These are phyloP conservation scores for Neodon shergylaensis DNA, from an alignment of 2,113 vertebrate species.

Conservation along the genomic window DNA sequence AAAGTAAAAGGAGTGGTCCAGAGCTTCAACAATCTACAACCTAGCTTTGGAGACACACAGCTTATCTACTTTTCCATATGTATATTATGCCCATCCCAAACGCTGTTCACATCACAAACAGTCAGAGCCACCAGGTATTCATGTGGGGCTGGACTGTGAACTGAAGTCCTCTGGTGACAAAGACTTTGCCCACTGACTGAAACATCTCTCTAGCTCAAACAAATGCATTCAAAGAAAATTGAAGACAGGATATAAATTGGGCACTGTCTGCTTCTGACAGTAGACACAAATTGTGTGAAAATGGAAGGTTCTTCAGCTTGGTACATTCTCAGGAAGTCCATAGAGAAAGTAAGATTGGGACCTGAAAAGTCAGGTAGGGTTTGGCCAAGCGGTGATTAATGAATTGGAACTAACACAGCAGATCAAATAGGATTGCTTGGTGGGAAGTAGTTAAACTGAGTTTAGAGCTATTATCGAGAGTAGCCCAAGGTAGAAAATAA, in stretches of 20 bases:
- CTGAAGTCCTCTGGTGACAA: neutral
- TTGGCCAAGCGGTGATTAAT: neutral
- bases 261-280: neutral
- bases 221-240: constrained; percentile 36
- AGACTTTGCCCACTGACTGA: neutral
- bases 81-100: neutral
- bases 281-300: neutral
- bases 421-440: constrained; percentile 43
- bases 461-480: neutral
- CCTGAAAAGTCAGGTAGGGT: constrained; percentile 51
- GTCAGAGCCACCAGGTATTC: neutral
- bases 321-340: constrained; percentile 8
- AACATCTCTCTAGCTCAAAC: neutral
- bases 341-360: constrained; percentile 17
- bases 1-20: constrained; percentile 28
- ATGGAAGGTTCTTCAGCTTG: constrained; percentile 2
- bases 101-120: no score
- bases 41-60: constrained; percentile 27
- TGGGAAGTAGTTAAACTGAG: constrained; percentile 37
- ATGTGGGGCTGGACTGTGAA: neutral
- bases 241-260: constrained; percentile 35
- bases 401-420: constrained; percentile 23
- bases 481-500: constrained; percentile 4
- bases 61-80: neutral
- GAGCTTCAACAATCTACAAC: constrained; percentile 40